phyloP scores from a whole-genome alignment of 2,113 vertebrate genomes.

The Beaufortia kweichowensis region DNA sequence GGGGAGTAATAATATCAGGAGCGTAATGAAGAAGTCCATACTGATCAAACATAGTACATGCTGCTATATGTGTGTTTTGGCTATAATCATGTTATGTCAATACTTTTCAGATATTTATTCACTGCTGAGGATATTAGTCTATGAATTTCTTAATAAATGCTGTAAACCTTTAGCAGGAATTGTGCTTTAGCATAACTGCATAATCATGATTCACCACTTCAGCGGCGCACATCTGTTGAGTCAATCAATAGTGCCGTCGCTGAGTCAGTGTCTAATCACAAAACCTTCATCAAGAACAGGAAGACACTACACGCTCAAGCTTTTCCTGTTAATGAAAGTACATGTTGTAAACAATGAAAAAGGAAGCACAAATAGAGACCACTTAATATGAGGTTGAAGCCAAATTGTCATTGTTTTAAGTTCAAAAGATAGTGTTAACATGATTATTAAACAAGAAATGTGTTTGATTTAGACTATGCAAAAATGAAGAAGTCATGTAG shows the following conservation, averaged over 20 bases:
- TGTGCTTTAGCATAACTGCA: neutral
- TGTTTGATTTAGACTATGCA: neutral
- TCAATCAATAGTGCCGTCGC: neutral
- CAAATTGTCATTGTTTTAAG: neutral
- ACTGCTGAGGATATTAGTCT: neutral
- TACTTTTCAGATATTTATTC: neutral
- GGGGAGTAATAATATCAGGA: neutral
- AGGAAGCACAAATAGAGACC: neutral
- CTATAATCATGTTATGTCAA: no score
- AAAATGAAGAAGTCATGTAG: no score
- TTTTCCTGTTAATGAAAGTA: constrained; percentile 17
- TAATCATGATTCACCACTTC: constrained; percentile 10
- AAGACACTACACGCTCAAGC: neutral
- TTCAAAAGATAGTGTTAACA: neutral
- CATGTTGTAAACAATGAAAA: neutral
- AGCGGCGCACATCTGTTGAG: neutral
- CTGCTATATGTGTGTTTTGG: neutral
- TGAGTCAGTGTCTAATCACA: constrained; percentile 15
- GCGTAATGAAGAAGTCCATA: neutral
- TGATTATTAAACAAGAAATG: neutral
- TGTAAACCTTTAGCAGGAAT: neutral
- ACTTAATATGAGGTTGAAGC: neutral
- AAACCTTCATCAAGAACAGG: constrained; percentile 8
- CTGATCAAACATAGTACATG: neutral
- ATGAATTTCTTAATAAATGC: neutral